Evolutionary conservation across 2,113 vertebrate species (phyloP).

Genomic region (Sturnus vulgaris): DNA sequence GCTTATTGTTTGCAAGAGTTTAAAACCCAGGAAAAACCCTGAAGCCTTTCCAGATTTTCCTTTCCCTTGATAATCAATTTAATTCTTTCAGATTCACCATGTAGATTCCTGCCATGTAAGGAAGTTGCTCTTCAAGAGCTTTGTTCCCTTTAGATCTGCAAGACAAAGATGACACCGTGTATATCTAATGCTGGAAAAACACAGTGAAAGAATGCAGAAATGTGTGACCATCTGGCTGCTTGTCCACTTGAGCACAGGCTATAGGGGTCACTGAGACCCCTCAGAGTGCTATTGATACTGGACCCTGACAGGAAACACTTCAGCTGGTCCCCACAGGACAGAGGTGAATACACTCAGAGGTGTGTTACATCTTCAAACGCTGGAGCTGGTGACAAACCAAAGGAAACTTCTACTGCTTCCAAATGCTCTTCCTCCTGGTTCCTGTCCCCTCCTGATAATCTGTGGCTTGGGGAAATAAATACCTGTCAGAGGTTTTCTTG

Average conservation of each 20-base stretch:
- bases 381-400: constrained; percentile 43
- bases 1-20: neutral
- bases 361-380: constrained; percentile 41
- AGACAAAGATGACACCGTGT: constrained; percentile 21
- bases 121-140: neutral
- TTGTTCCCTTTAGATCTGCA: constrained; percentile 15
- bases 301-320: constrained; percentile 72
- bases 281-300: constrained; percentile 64
- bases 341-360: constrained; percentile 43
- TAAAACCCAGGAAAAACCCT: neutral
- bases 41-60: neutral
- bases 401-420: neutral
- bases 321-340: constrained; percentile 54
- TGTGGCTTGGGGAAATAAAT: neutral
- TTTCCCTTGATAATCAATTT: neutral
- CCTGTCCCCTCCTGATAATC: neutral
- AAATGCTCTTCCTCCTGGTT: neutral
- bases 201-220: constrained; percentile 69
- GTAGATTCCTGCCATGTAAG: neutral
- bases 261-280: constrained; percentile 76
- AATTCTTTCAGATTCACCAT: neutral
- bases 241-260: constrained; percentile 78
- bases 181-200: constrained; percentile 61
- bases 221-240: constrained; percentile 70
- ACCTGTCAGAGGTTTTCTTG: neutral